phyloP scores from a whole-genome alignment of 2,888 invertebrate genomes.

The Napeogenes sylphis region DNA sequence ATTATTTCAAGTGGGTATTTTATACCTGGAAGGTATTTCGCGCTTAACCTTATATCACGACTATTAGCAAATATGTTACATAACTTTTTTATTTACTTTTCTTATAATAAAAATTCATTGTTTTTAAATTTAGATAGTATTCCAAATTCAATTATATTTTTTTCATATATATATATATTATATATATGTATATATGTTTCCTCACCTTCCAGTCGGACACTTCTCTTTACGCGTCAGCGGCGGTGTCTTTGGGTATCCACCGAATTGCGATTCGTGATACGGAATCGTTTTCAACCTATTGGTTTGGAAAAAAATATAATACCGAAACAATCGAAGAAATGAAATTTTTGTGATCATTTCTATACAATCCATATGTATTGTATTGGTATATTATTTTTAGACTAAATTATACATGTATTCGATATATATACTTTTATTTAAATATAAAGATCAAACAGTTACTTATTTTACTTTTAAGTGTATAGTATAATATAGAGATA shows the following conservation, averaged over 20 bases:
- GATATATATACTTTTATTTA: too few species aligned
- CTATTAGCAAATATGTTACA: constrained; percentile 10
- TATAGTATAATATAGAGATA: too few species aligned
- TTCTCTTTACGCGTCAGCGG: constrained; percentile 22
- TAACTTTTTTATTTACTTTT: constrained; percentile 2
- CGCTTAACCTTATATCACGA: constrained; percentile 22
- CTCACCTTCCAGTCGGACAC: constrained; percentile 12
- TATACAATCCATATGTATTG: not conserved
- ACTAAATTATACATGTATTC: too few species aligned
- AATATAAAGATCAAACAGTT: too few species aligned
- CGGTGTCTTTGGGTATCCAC: constrained; percentile 21
- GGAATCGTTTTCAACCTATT: constrained; percentile 32
- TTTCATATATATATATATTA: not conserved
- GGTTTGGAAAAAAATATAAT: constrained; percentile 36
- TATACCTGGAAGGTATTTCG: constrained; percentile 21
- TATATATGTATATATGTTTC: not conserved
- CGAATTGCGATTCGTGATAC: constrained; percentile 28
- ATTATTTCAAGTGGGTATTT: constrained; percentile 37
- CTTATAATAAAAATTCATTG: too few species aligned
- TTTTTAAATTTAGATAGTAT: not conserved
- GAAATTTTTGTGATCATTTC: constrained; percentile 15
- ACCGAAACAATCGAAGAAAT: constrained; percentile 35
- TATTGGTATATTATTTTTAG: not conserved
- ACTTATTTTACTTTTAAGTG: too few species aligned
- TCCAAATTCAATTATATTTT: not conserved